Evolutionary conservation across 2,888 invertebrate genomes (phyloP), one percentile per base, ranked within the genome.

Genomic region (Brachyptera putata): DNA sequence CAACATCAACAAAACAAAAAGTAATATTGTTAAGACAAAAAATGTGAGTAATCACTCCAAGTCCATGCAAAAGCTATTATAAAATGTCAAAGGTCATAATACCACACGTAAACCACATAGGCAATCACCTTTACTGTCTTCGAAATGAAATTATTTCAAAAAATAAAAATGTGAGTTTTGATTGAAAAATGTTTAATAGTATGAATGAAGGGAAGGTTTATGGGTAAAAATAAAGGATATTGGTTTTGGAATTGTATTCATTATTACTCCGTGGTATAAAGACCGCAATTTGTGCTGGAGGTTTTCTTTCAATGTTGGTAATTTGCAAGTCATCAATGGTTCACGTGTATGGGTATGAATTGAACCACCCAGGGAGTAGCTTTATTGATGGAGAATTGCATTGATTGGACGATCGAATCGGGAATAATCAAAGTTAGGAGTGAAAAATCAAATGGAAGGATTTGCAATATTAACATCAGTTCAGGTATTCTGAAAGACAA

Each of bases 21-120:
- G 30, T 41, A 26, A 41, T 59, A 59, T 53, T 59, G 49, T 30
- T 21, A 50, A 53, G 50, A 59, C 53, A 53, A 49, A 26, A 58
- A 58, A n/a, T 30, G 39, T 21, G 26, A 37, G 34, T 24, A 30
- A 5, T 30, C 11, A 11, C 5, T 30, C 5, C 5, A 11, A 30
- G 30, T 11, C 7, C 11, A 25, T 26, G 36, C 25, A 24, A 53
- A 53, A 18, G 43, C 53, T 24, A 59, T 59, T 59, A 59, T 30
- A 16, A 25, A 16, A 39, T 41, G 53, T 41, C 59, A 59, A 41
- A 59, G 53, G 55, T 49, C 59, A 26, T 59, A 43, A 43, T 43
- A 30, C 30, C 5, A 11, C 30, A 11, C 3, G 18, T 43, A 43
- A 43, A n/a, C 21, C 13, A 37, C 13, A 3, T 37, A 30, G 30